Evolutionary conservation across 2,797 vertebrate genomes (phyloP).

Genomic region (Hydrophis major): DNA sequence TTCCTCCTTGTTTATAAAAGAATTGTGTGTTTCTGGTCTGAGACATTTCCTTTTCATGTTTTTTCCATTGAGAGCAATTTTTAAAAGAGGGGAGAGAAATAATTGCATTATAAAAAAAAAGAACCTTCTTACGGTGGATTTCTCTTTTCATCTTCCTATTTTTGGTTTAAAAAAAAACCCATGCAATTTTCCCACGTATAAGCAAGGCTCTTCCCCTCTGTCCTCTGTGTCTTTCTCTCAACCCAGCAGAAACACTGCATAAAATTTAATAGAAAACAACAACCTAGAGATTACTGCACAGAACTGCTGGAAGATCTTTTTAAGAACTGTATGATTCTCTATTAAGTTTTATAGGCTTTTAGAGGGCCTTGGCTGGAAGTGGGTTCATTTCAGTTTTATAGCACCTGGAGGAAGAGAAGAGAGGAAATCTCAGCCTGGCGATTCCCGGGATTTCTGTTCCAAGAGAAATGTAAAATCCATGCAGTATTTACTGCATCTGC

Average conservation of each 20-base stretch:
- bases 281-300: slow-evolving; percentile 14
- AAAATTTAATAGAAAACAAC: slow-evolving; percentile 53
- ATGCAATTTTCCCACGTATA: slow-evolving; percentile 5
- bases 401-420: background rate
- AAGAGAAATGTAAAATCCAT: background rate
- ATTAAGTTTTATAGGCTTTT: slow-evolving; percentile 25
- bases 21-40: background rate
- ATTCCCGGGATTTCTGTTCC: background rate
- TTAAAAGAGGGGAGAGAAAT: background rate
- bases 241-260: slow-evolving; percentile 25
- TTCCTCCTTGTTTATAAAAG: background rate
- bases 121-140: background rate
- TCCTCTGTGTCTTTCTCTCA: background rate
- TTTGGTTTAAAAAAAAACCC: background rate
- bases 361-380: background rate
- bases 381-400: slow-evolving; percentile 21
- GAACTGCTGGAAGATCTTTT: slow-evolving; percentile 21
- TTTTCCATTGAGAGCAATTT: background rate
- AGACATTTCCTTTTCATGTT: background rate
- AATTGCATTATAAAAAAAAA: background rate
- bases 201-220: background rate
- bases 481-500: background rate
- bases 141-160: slow-evolving; percentile 33
- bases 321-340: background rate
- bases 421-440: background rate